Base-by-base conservation (phyloP, 2,113 vertebrate genomes). In the Philantomba maxwellii region DNA sequence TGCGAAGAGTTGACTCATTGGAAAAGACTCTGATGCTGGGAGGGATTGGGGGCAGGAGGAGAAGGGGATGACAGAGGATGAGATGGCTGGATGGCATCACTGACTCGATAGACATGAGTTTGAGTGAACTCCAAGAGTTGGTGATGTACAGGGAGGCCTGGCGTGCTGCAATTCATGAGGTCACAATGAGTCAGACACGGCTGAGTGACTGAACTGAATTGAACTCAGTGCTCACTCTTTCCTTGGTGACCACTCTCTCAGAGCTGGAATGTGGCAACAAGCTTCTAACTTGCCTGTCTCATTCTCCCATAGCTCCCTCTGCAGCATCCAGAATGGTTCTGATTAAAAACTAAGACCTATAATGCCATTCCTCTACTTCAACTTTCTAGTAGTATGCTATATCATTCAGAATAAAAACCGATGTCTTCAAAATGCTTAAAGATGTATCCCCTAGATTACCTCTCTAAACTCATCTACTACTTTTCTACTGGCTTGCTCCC, bases 71-170 rank as follows among this genome's bases (percentile, higher is more conserved):
- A 15, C 60, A 62, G 28, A 62, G 28, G 13, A 30, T 62, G 60
- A 62, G 60, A 62, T 15, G 28, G 13, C 13, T 62, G 60, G 60
- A 30, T 30, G 60, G 28, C 60, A 62, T 62, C 60, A 15, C 28
- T 0, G 2, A 30, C 60, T 15, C 0, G 1, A 62, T 30, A 3
- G 60, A 30, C 2, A 1, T 62, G 13, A 62, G 28, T 62, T 1
- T 62, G 28, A 62, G 28, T 62, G 28, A 62, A 33, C 3, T 62
- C 28, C 3, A 1, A 28, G 28, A 33, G 13, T 16, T 33, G 58
- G 26, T 14, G 28, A 33, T 62, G 60, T 28, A 30, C 2, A 62
- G 60, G 60, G 28, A 62, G 14, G 28, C 28, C 60, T 62, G 28
- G 28, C 14, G 1, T 62, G 28, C 28, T 62, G 14, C 28, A 33